Base-by-base conservation (phyloP, 1,140 invertebrate species). In the Pteromalus puparum region DNA sequence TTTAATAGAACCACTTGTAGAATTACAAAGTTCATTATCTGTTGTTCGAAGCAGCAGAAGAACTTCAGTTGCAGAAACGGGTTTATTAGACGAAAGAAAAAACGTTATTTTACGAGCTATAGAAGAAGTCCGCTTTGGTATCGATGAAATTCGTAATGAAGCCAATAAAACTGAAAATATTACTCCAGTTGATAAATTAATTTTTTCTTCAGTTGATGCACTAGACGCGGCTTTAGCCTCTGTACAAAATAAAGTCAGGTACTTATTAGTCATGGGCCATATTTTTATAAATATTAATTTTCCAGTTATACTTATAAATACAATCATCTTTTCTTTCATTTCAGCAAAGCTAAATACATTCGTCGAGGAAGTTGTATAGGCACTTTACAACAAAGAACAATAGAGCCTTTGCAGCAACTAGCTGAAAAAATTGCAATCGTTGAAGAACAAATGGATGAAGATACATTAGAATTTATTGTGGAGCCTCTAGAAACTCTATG, bases 401-500 rank as follows among this genome's bases (percentile, higher is more conserved):
- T 87, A 0, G 67, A 65, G 7, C 87, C 91, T 4, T 85, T 93
- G 75, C 86, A 89, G 46, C 83, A 85, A 34, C 81, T 93, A 3
- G 85, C 65, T 18, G 75, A 77, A 24, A 86, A 87, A 6, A 89
- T 92, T 73, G 28, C 77, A 18, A 21, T 85, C 10, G 76, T 93
- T 24, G 88, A 91, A 65, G 74, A 89, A 30, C 85, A 87, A 5
- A 78, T 86, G 0, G 88, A 93, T 38, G 67, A 86, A 70, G 13
- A 67, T 12, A 81, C 87, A 1, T 87, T 88, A 18, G 70, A 86
- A 82, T 24, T 88, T 18, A 87, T 92, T 7, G 87, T 86, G 12
- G 88, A 88, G 42, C 90, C 91, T 10, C 81, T 92, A 26, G 88
- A 91, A 83, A 88, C 89, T n/a, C 87, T 93, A 12, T 87, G 88